phyloP scores from a whole-genome alignment of 2,113 vertebrate genomes.

The Benitochromis conjunctus region DNA sequence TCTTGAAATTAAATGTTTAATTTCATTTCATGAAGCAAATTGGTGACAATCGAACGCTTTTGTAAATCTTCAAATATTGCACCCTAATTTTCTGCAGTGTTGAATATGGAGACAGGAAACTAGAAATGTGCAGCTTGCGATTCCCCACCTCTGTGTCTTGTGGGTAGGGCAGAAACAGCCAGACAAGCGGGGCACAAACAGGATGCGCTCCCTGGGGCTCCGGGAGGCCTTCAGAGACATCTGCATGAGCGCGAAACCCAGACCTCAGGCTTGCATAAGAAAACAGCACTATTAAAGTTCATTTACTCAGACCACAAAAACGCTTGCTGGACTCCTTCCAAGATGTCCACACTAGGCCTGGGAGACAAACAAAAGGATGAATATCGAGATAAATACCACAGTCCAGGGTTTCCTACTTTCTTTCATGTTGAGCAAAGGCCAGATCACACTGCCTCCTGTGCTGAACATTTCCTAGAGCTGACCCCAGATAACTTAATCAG shows the following conservation, averaged over 20 bases:
- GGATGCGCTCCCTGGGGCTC: constrained; percentile 62
- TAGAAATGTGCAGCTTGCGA: background rate
- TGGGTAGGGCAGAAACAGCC: background rate
- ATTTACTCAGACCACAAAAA: constrained; percentile 23
- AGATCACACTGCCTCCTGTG: background rate
- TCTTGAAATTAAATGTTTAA: background rate
- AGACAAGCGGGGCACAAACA: constrained; percentile 51
- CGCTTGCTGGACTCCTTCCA: background rate
- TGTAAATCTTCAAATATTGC: background rate
- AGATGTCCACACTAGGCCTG: background rate
- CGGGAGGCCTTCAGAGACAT: constrained; percentile 49
- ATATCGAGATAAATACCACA: background rate
- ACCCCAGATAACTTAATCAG: background rate
- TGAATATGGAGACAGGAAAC: background rate
- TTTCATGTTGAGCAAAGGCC: background rate
- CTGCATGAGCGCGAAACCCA: background rate
- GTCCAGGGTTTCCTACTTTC: background rate
- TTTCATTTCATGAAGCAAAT: background rate
- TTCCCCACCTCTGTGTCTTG: background rate
- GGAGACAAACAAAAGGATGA: background rate
- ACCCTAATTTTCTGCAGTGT: background rate
- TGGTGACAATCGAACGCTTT: background rate
- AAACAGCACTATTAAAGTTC: constrained; percentile 17
- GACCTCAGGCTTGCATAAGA: constrained; percentile 50
- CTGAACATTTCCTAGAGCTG: background rate